Evolutionary conservation across 2,888 invertebrate genomes (phyloP), one percentile per base, ranked within the genome.

Genomic region (Polietes domitor): DNA sequence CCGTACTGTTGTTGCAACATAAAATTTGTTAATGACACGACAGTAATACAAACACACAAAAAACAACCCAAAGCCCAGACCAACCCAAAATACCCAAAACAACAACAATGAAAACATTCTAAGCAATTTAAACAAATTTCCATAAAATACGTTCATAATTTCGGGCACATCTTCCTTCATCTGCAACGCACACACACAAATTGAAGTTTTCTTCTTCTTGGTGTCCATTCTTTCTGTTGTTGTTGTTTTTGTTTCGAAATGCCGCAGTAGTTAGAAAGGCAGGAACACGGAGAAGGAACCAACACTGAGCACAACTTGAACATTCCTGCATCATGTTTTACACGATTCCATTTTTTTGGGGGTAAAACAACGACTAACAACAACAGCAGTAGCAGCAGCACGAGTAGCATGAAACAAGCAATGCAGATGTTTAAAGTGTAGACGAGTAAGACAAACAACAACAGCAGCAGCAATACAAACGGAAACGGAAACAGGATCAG

Each of bases 321-420:
- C 84, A 84, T 81, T 84, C 78, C 84, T 76, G 84, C 75, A 79
- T 79, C 81, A 81, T 84, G 84, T 81, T 84, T 84, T 76, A 84
- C 84, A 84, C 81, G 79, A 84, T 84, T 84, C 63, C 50, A 41
- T n/a, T n/a, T n/a, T n/a, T n/a, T n/a, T n/a, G n/a, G n/a, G n/a
- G n/a, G n/a, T 72, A 81, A 81, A 81, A 76, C 32, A 24, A 77
- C n/a, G 21, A 74, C 7, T 17, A 77, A 32, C 10, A 43, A 28
- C 61, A 53, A 43, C 12, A 73, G 70, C 63, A 12, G 12, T 9
- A 19, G 32, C 63, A 63, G 17, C 32, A 37, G 32, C n/a, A 21
- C 21, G 10, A 32, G 63, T 17, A 61, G 78, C 65, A 80, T 70
- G 17, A 76, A 83, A 81, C 85, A 82, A 79, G 77, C 74, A 80